Conservation (phyloP, 1,140 invertebrate species). For the Drosophila aff. region DNA sequence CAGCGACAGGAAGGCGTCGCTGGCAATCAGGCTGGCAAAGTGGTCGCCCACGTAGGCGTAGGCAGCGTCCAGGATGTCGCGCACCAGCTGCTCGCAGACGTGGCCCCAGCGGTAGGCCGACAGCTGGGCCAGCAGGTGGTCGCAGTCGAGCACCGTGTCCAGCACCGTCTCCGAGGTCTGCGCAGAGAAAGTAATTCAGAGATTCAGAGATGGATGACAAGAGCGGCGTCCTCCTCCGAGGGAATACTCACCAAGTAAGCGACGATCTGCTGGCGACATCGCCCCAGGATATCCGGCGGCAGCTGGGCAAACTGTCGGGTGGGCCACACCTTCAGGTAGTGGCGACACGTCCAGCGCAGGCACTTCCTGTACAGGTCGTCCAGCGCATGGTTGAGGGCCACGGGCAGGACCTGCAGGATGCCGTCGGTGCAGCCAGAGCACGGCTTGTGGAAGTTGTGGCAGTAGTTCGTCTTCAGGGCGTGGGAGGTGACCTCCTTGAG, state of each 20-base stretch:
- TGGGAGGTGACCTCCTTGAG: conserved; percentile 95
- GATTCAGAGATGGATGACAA: background rate
- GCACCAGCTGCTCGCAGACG: conserved; percentile 88
- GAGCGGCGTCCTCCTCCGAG: accelerated
- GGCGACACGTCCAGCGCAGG: conserved; percentile 92
- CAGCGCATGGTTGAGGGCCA: conserved; percentile 93
- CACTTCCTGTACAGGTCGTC: conserved; percentile 94
- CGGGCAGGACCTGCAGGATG: conserved; percentile 92
- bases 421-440: conserved; percentile 91
- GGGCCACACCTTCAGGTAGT: conserved; percentile 94
- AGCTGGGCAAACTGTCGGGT: conserved; percentile 93
- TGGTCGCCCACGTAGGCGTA: conserved; percentile 89
- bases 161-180: conserved; percentile 88
- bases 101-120: conserved; percentile 91
- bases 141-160: conserved; percentile 89
- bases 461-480: conserved; percentile 94
- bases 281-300: conserved; percentile 92
- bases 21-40: conserved; percentile 88
- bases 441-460: conserved; percentile 91
- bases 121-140: conserved; percentile 89
- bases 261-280: conserved; percentile 92
- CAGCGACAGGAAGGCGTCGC: conserved; percentile 88
- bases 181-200: background rate
- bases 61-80: conserved; percentile 89
- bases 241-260: conserved; percentile 84